A percentile compares a stretch with the other conserved stretches of the same genome.
phyloP scores from a whole-genome alignment of 30 jellyfish, hydroid and myxozoan species.

The Cassiopea xamachana region DNA sequence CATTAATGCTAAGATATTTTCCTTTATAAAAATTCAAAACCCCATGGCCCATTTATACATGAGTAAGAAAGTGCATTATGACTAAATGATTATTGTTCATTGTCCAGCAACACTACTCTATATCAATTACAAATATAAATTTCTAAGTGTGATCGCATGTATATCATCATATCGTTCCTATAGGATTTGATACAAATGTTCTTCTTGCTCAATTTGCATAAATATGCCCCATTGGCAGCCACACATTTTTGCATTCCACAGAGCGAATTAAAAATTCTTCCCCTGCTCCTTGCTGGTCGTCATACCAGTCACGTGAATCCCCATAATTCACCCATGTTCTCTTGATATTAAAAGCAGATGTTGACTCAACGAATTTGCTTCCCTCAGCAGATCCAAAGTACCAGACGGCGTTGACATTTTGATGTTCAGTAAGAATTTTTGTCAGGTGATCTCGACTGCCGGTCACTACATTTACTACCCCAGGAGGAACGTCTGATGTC shows the following conservation, averaged over 20 bases:
- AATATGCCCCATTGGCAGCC: conserved; percentile 99
- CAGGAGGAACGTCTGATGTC: conserved; percentile 97
- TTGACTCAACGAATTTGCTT: conserved; percentile 93
- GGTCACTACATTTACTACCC: conserved; percentile 88
- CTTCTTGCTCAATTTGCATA: conserved; percentile 76
- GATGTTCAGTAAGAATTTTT: conserved; percentile 92
- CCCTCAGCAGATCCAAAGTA: conserved; percentile 96
- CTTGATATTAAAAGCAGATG: conserved; percentile 90
- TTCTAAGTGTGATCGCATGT: too few relatives aligned
- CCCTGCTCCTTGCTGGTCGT: conserved; percentile 92
- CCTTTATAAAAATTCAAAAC: too few relatives aligned
- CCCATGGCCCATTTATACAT: too few relatives aligned
- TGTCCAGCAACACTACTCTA: too few relatives aligned
- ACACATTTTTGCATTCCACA: conserved; percentile 90
- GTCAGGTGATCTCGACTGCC: conserved; percentile 97
- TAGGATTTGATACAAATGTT: background rate
- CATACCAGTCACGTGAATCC: conserved; percentile 93
- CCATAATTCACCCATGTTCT: conserved; percentile 99
- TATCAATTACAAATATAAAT: too few relatives aligned
- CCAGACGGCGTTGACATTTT: conserved; percentile 96
- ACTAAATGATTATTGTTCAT: too few relatives aligned
- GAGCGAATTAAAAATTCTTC: conserved; percentile 94
- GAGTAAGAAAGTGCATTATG: too few relatives aligned
- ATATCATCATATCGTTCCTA: background rate
- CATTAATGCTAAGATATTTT: too few relatives aligned